These are phyloP conservation scores for Alaudala cheleensis DNA, from an alignment of 2,113 vertebrate genomes.

Conservation along the genomic window DNA sequence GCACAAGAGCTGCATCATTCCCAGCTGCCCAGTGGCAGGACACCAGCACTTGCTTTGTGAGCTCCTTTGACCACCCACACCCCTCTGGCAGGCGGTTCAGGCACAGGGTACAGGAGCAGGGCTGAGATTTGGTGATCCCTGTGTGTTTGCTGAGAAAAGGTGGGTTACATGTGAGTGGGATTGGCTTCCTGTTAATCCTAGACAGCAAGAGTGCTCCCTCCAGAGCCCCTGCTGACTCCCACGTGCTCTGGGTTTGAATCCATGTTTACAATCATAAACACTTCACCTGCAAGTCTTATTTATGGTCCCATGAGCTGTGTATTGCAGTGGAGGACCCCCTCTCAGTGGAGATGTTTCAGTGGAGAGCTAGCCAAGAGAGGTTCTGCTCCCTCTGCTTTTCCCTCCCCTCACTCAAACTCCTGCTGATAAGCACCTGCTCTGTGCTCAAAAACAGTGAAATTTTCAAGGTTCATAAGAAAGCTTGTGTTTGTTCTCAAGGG, in stretches of 20 bases:
- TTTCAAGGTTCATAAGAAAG: not conserved
- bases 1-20: not conserved
- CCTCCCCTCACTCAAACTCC: not conserved
- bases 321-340: no score
- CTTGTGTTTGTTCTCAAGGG: not conserved
- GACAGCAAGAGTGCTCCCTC: not conserved
- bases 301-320: no score
- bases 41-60: accelerated
- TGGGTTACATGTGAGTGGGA: not conserved
- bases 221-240: not conserved
- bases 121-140: not conserved
- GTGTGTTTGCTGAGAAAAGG: not conserved
- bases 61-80: not conserved
- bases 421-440: not conserved
- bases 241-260: not conserved
- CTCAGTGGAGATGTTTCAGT: not conserved
- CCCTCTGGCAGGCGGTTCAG: accelerated
- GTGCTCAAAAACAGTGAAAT: not conserved
- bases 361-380: not conserved
- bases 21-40: accelerated
- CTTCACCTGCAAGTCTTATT: no score
- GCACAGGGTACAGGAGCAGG: not conserved
- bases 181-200: not conserved
- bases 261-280: no score
- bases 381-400: not conserved